Evolutionary conservation across 2,797 vertebrate genomes (phyloP), one percentile per base, ranked within the genome.

Genomic region (Pantherophis alleghaniensis): DNA sequence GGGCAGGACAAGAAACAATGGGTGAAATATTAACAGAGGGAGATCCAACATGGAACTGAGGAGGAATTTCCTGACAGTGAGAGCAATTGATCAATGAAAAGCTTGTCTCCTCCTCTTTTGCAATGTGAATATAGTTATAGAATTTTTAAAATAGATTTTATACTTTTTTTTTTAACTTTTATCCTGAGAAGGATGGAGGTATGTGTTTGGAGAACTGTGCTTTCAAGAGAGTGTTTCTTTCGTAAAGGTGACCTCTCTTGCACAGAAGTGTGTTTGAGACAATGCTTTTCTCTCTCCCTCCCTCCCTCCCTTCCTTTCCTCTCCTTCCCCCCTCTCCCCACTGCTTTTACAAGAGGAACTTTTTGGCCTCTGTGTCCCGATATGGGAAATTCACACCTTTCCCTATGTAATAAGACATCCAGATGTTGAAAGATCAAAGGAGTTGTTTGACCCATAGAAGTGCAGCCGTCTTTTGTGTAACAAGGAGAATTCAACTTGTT

Each of bases 381-480:
- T 61, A 93, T 86, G 5, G 59, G 90, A 94, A 88, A 56, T 26
- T 74, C 56, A 2, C 93, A 24, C 79, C 90, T 60, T 57, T 83
- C 20, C n/a, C 0, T 53, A 5, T 56, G 90, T 89, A 66, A 89
- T 0, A 1, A 0, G 56, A 91, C 32, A 91, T 94, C 93, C 74
- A 91, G 66, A 53, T 1, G 0, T 0, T 91, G 69, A 0, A 53
- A 18, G 69, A 93, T 95, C 92, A 92, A 63, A 94, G 89, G 86
- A 26, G 61, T 32, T 53, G 28, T 91, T 51, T 93, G 95, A 86
- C 42, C 32, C 88, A 91, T 92, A 87, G 90, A 32, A 69, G 66
- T 3, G 90, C 93, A 86, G 47, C 61, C 74, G 90, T 83, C 86
- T 93, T 90, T 87, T 93, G 74, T 92, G 83, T 92, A 93, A 63